These are phyloP conservation scores for Lepilemur ruficaudatus DNA, from an alignment of 2,797 vertebrate species.

Conservation along the genomic window DNA sequence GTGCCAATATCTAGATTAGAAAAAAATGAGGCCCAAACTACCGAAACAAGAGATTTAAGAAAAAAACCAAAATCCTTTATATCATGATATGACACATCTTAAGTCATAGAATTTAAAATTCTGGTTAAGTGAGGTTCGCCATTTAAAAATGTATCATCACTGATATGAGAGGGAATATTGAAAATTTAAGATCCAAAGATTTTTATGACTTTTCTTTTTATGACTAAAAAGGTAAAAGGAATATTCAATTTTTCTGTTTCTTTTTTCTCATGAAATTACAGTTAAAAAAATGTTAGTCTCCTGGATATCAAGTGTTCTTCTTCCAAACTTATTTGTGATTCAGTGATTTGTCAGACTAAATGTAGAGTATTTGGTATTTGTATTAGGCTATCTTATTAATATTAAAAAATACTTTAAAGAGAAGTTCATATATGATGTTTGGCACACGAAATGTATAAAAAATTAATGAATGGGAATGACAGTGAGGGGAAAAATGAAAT, in stretches of 20 bases:
- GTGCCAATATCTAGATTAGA: neutral
- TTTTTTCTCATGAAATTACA: neutral
- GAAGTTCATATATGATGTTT: neutral
- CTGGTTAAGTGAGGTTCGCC: neutral
- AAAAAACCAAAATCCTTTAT: no score
- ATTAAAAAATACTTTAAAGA: neutral
- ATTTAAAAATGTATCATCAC: neutral
- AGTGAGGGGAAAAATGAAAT: neutral
- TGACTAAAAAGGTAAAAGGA: neutral
- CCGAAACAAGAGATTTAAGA: neutral
- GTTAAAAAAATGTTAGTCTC: neutral
- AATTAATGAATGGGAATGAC: neutral
- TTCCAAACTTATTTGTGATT: neutral
- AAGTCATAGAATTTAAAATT: neutral
- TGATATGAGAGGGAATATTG: neutral
- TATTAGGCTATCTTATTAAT: neutral
- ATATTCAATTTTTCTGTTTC: neutral
- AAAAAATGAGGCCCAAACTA: neutral
- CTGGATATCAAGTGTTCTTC: neutral
- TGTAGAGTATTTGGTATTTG: neutral
- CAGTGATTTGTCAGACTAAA: neutral
- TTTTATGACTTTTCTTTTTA: neutral
- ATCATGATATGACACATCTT: neutral
- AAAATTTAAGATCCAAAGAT: neutral
- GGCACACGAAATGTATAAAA: neutral